Base-by-base conservation (phyloP, 2,888 invertebrate genomes). In the Nyleta sp. region DNA sequence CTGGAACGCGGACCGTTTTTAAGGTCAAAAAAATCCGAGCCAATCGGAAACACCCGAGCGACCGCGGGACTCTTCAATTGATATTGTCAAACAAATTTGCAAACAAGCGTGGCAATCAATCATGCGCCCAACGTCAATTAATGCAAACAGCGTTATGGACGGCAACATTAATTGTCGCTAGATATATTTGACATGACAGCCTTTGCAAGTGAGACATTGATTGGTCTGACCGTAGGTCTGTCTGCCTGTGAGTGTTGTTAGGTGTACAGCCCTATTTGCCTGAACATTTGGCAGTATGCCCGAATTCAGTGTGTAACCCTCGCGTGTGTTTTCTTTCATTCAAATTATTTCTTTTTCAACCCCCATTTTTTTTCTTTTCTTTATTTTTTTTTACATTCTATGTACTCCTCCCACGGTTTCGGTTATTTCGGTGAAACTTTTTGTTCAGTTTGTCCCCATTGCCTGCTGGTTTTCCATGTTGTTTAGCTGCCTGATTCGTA, bases 201-300 rank as follows among this genome's bases (percentile, higher is more conserved):
- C 22, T 79, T 81, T 75, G 81, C 76, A 68, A 79, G 68, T 70
- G 79, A 77, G 68, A 75, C 74, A 68, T 81, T 79, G 80, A 81
- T 78, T 83, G 81, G 80, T 81, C 81, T 82, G 77, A 81, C 75
- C 72, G 80, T 83, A 83, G 83, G 81, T 80, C 81, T 83, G 80
- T 81, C 81, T 82, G 83, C 83, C 78, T 81, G 83, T 83, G 78
- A 81, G 83, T 83, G 83, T 83, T 81, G 81, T 83, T 81, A 81
- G 80, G 82, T 82, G 82, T 82, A 79, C 73, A 79, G 72, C 64
- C 75, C 78, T 80, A 74, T 71, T 76, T 81, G 80, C 81, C 81
- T 80, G 80, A 81, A 78, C 59, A 79, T 77, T 81, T 82, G 81
- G 79, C 82, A 80, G 79, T 75, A 78, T 80, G 81, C 80, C 81